phyloP scores from a whole-genome alignment of 1,140 invertebrate species.

The Lanistes nyassanus region DNA sequence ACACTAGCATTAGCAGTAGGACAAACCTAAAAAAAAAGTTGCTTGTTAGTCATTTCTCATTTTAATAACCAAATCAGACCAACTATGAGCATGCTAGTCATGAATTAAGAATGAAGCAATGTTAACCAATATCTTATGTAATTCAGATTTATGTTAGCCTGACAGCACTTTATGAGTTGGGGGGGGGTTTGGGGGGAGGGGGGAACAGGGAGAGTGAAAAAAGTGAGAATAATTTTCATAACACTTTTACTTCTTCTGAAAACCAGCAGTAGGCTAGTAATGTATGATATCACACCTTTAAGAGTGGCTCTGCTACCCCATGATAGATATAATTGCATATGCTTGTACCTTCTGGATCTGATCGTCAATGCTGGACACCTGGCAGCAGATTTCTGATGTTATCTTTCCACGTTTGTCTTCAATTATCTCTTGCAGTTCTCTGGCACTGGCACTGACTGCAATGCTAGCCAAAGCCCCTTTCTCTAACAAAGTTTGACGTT shows the following conservation, averaged over 20 bases:
- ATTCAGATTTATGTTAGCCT: too few relatives aligned
- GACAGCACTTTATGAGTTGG: too few relatives aligned
- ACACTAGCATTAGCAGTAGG: too few relatives aligned
- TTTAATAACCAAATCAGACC: too few relatives aligned
- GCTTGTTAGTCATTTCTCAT: too few relatives aligned
- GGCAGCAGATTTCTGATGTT: not conserved
- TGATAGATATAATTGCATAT: not conserved
- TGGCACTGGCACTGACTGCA: not conserved
- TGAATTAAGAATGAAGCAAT: too few relatives aligned
- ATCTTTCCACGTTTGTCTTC: conserved; percentile 3
- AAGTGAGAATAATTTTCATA: too few relatives aligned
- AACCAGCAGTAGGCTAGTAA: not conserved
- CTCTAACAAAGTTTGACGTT: not conserved
- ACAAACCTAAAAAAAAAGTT: too few relatives aligned
- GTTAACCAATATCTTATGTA: too few relatives aligned
- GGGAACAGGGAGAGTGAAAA: too few relatives aligned
- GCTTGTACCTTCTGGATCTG: not conserved
- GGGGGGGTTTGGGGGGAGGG: too few relatives aligned
- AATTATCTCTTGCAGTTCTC: not conserved
- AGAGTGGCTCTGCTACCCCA: not conserved
- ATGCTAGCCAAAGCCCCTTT: not conserved
- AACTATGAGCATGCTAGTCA: too few relatives aligned
- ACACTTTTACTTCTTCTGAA: not conserved
- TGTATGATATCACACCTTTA: not conserved
- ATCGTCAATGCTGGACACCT: not conserved